Conservation (phyloP, 1,140 invertebrate species). For the Macrostomum lignano region DNA sequence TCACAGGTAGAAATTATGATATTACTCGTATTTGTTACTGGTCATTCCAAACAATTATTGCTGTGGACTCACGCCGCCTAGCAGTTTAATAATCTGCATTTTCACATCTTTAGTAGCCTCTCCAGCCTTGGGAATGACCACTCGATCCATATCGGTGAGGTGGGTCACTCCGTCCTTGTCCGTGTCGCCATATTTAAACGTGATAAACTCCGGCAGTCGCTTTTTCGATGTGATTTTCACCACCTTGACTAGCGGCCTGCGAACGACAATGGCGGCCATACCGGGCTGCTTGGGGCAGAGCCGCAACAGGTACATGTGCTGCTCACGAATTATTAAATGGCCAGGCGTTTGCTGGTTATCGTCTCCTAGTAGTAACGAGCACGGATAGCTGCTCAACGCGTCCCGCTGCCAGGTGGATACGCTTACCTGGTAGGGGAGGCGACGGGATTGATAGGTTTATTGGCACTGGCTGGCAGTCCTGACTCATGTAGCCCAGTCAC, state of each 20-base stretch:
- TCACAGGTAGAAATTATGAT: too few species aligned
- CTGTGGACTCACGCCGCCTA: slow-evolving; percentile 15
- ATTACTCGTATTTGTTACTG: too few species aligned
- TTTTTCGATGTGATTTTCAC: slow-evolving; percentile 85
- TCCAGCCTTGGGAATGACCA: slow-evolving; percentile 62
- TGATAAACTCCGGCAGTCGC: slow-evolving; percentile 65
- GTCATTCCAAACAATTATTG: too few species aligned
- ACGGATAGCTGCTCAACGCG: too few species aligned
- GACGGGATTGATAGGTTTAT: too few species aligned
- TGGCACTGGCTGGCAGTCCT: too few species aligned
- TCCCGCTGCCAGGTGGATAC: too few species aligned
- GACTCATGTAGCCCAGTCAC: too few species aligned
- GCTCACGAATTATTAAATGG: too few species aligned
- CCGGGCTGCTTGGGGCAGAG: slow-evolving; percentile 44
- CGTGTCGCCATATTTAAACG: slow-evolving; percentile 61
- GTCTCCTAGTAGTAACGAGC: too few species aligned
- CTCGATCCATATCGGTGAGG: slow-evolving; percentile 50
- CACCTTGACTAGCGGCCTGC: slow-evolving; percentile 53
- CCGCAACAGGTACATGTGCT: slow-evolving; percentile 54
- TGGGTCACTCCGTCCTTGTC: slow-evolving; percentile 36
- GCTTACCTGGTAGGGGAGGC: too few species aligned
- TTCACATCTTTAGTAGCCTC: slow-evolving; percentile 55
- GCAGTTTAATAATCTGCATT: slow-evolving; percentile 34
- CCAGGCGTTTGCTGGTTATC: too few species aligned
- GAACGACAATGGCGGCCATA: slow-evolving; percentile 49